Evolutionary conservation across 2,797 vertebrate species (phyloP).

Genomic region (Halcyon chelicuti): DNA sequence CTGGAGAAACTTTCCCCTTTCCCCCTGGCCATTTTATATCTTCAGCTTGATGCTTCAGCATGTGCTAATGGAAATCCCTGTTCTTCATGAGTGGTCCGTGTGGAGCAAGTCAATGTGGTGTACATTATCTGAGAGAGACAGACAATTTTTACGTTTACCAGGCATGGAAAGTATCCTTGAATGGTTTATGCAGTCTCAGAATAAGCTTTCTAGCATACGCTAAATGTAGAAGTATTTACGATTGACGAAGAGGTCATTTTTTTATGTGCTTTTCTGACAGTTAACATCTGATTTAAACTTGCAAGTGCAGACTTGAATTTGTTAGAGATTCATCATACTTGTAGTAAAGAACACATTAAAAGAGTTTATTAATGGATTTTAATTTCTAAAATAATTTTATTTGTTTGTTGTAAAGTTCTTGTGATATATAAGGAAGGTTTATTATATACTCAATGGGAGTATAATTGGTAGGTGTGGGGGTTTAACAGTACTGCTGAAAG

Average conservation of each 20-base stretch:
- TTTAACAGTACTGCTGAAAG: not conserved
- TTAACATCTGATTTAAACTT: constrained; percentile 24
- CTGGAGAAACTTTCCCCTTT: not conserved
- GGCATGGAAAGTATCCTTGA: not conserved
- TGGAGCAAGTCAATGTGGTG: not conserved
- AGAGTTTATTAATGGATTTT: not conserved
- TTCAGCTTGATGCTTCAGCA: not conserved
- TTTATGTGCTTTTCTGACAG: constrained; percentile 40
- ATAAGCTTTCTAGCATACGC: constrained; percentile 26
- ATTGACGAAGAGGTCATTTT: constrained; percentile 23
- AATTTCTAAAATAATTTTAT: not conserved
- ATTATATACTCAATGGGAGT: not conserved
- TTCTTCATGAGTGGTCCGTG: not conserved
- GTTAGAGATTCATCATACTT: not conserved
- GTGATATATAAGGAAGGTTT: not conserved
- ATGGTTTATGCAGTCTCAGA: not conserved
- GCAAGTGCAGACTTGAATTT: not conserved
- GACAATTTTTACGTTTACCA: not conserved
- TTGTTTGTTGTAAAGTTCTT: not conserved
- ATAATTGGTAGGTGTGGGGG: not conserved
- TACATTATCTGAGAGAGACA: not conserved
- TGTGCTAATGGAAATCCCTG: not conserved
- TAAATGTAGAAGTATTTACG: not conserved
- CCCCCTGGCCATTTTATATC: not conserved
- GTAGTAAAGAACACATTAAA: not conserved